A percentile compares a stretch with the other conserved stretches of the same genome.
Conservation (phyloP, 2,113 vertebrate species). For the Anas platyrhynchos region DNA sequence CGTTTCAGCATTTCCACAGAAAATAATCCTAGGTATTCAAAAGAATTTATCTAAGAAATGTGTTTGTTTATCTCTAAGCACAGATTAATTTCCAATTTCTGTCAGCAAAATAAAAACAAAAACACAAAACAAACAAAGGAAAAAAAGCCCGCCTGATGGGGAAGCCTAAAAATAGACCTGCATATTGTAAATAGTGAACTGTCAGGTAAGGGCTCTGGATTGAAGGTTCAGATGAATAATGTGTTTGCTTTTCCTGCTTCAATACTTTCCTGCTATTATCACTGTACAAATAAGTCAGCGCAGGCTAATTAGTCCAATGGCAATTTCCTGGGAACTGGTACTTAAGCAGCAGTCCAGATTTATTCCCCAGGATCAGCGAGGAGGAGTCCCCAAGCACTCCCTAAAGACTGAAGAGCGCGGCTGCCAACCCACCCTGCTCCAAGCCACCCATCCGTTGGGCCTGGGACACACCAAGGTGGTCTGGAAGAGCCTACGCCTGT, state of each 20-base stretch:
- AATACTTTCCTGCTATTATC: constrained; percentile 68
- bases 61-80: constrained; percentile 14
- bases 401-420: not conserved
- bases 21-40: not conserved
- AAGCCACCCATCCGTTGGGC: fast-evolving
- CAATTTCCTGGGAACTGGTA: constrained; percentile 63
- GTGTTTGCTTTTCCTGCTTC: constrained; percentile 71
- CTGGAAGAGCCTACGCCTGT: not conserved
- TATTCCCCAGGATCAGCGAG: not conserved
- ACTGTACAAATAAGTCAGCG: constrained; percentile 65
- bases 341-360: not conserved
- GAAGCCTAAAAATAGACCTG: constrained; percentile 59
- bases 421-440: not conserved
- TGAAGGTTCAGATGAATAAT: constrained; percentile 71
- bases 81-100: constrained; percentile 39
- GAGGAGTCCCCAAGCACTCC: not conserved
- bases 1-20: not conserved
- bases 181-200: constrained; percentile 33
- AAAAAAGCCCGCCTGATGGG: not conserved
- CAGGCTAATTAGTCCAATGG: constrained; percentile 50
- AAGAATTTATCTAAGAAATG: constrained; percentile 1
- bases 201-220: constrained; percentile 57
- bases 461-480: not conserved
- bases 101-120: constrained; percentile 28
- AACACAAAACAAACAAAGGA: constrained; percentile 11